Evolutionary conservation across 2,888 invertebrate species (phyloP).

Genomic region (Agapetus fuscipes): DNA sequence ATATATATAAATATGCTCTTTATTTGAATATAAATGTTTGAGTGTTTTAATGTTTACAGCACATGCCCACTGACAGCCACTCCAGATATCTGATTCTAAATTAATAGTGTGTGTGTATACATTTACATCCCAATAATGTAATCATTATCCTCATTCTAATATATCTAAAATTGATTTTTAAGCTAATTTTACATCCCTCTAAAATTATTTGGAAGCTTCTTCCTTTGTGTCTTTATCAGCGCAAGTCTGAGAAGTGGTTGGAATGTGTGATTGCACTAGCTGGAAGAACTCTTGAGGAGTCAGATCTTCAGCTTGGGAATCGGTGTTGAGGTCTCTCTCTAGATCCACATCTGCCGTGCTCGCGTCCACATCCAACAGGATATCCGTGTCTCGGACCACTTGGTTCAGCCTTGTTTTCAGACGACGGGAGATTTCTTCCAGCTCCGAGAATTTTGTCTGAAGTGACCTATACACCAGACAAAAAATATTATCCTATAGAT

Average conservation of each 20-base stretch:
- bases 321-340: constrained; percentile 43
- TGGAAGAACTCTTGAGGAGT: constrained; percentile 44
- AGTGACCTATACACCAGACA: no score
- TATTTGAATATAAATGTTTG: no score
- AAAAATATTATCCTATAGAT: no score
- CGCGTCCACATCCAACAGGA: constrained; percentile 27
- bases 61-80: no score
- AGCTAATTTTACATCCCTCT: no score
- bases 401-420: constrained; percentile 42
- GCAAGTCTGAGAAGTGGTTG: constrained; percentile 3
- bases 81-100: no score
- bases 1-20: no score
- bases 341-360: constrained; percentile 42
- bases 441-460: constrained; percentile 41
- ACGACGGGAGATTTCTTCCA: constrained; percentile 43
- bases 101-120: no score
- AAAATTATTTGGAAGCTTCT: constrained; percentile 17
- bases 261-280: constrained; percentile 38
- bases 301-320: constrained; percentile 40
- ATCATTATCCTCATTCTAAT: not conserved
- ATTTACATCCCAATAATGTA: no score
- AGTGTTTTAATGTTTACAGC: no score
- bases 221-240: constrained; percentile 16
- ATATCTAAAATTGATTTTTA: not conserved
- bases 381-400: constrained; percentile 42